These are phyloP conservation scores for Alfaro cultratus DNA, from an alignment of 2,797 vertebrate species.

Conservation along the genomic window DNA sequence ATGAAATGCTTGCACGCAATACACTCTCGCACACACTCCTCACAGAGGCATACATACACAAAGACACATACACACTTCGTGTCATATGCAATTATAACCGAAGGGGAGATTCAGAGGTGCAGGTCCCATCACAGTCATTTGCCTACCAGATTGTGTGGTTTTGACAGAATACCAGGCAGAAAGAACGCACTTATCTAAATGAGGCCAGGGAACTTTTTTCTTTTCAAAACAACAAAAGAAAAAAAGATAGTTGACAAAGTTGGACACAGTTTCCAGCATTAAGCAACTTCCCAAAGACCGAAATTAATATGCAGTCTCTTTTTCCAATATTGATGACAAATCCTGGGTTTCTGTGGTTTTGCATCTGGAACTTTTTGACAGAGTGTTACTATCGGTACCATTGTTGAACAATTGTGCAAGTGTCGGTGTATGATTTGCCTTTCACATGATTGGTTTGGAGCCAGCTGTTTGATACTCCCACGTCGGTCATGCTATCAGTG, in stretches of 20 bases:
- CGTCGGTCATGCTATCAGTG: conserved; percentile 45
- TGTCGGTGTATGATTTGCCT: conserved; percentile 43
- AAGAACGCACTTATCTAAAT: conserved; percentile 33
- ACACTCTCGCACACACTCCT: conserved; percentile 14
- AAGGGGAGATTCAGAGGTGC: conserved; percentile 68
- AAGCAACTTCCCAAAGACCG: conserved; percentile 35
- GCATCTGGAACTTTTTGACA: conserved; percentile 64
- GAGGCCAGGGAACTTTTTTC: conserved; percentile 41
- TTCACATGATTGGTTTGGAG: conserved; percentile 41
- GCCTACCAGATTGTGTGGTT: conserved; percentile 69
- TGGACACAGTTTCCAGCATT: conserved; percentile 34
- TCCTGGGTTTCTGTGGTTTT: conserved; percentile 70
- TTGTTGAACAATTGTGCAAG: conserved; percentile 48
- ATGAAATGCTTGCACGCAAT: conserved; percentile 43
- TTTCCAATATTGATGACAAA: conserved; percentile 62
- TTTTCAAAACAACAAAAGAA: conserved; percentile 35
- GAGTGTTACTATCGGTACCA: conserved; percentile 69
- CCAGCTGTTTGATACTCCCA: conserved; percentile 73
- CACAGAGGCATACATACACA: not conserved
- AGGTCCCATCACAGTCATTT: conserved; percentile 59
- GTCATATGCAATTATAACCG: conserved; percentile 35
- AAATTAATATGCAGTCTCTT: conserved; percentile 20
- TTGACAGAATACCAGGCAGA: conserved; percentile 43
- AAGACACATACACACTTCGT: conserved; percentile 12
- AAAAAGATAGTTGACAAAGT: conserved; percentile 5